Conservation (phyloP, 35 echinoderm and acorn worm species). For the Diadema setosum region DNA sequence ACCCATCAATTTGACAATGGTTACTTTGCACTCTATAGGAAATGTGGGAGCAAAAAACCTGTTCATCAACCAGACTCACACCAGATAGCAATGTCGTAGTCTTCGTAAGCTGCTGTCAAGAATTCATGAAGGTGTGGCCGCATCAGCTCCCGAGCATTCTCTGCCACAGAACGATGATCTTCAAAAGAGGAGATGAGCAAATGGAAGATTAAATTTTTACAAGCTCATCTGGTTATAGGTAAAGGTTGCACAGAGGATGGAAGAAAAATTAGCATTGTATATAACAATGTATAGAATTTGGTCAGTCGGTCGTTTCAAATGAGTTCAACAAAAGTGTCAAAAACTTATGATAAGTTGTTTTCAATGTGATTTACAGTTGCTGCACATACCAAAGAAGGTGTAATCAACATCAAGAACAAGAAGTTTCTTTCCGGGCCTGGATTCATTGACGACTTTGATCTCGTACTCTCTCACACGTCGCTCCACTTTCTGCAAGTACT, state of each 20-base stretch:
- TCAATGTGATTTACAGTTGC: too few species aligned
- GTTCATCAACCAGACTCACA: too few species aligned
- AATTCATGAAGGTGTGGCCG: conserved; percentile 93
- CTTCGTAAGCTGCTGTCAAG: conserved; percentile 84
- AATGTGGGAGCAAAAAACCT: too few species aligned
- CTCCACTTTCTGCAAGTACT: conserved; percentile 84
- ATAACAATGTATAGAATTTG: too few species aligned
- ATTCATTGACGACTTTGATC: conserved; percentile 83
- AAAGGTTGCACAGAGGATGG: too few species aligned
- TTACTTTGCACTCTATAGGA: too few species aligned
- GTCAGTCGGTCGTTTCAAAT: too few species aligned
- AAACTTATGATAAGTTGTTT: too few species aligned
- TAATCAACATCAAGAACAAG: conserved; percentile 97
- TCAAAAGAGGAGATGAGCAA: background rate
- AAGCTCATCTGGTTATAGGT: background rate
- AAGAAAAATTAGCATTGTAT: too few species aligned
- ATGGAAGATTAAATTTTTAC: background rate
- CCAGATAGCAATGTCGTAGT: conserved; percentile 99
- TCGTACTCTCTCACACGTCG: conserved; percentile 82
- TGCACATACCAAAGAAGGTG: conserved; percentile 98
- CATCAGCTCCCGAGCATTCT: conserved; percentile 89
- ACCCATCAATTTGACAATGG: too few species aligned
- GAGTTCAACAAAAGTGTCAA: too few species aligned
- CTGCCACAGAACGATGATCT: conserved; percentile 97
- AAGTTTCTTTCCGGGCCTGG: conserved; percentile 89